phyloP scores from a whole-genome alignment of 53 echinoderm and acorn worm genomes.

The Patiria pectinifera region DNA sequence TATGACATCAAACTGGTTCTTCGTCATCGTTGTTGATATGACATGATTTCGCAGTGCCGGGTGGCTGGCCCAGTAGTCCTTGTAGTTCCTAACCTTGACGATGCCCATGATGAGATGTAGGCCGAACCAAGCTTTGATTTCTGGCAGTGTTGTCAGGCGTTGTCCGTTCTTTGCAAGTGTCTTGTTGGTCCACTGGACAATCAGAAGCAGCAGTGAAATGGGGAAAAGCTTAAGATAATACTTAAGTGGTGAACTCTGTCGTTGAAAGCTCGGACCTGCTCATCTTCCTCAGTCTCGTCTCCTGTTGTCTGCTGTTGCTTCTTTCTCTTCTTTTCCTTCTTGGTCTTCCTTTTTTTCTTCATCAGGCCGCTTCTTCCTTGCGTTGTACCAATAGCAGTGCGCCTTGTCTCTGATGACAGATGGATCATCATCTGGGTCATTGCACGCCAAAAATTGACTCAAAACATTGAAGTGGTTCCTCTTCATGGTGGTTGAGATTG shows the following conservation, averaged over 20 bases:
- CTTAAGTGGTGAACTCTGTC: neutral
- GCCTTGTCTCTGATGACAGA: no score
- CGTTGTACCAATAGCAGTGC: no score
- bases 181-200: constrained; percentile 36
- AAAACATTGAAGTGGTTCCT: no score
- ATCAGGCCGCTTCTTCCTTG: neutral
- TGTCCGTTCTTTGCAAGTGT: neutral
- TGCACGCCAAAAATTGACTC: no score
- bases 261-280: neutral
- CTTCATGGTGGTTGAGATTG: no score
- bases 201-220: neutral
- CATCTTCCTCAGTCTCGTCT: neutral
- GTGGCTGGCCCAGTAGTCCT: constrained; percentile 48
- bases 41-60: constrained; percentile 16
- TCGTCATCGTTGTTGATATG: constrained; percentile 27
- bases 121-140: constrained; percentile 45
- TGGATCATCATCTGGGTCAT: no score
- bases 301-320: neutral
- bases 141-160: neutral
- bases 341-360: neutral
- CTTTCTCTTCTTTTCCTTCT: neutral
- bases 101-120: constrained; percentile 42
- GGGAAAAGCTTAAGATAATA: constrained; percentile 22
- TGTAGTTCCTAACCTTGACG: constrained; percentile 22
- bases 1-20: constrained; percentile 29